Evolutionary conservation across 2,888 invertebrate species (phyloP).

Genomic region (Buathra laborator): DNA sequence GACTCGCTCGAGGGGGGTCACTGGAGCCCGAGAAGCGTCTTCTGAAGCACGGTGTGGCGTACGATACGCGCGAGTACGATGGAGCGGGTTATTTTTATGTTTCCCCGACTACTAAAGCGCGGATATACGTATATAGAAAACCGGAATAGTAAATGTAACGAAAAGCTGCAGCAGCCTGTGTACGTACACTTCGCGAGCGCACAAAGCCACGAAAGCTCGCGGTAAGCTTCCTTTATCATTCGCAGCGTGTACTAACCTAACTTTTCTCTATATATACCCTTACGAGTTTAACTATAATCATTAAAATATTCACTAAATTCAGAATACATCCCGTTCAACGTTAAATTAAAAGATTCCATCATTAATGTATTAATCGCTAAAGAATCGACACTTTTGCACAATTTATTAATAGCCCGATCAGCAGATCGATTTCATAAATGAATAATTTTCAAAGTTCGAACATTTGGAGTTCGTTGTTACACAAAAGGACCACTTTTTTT

Average conservation of each 20-base stretch:
- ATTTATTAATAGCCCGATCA: no score
- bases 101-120: slow-evolving; percentile 38
- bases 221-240: slow-evolving; percentile 42
- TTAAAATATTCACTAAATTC: neutral
- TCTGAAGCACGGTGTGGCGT: neutral
- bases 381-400: no score
- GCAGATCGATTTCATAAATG: no score
- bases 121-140: slow-evolving; percentile 15
- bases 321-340: neutral
- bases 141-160: neutral
- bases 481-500: neutral
- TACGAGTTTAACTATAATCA: neutral
- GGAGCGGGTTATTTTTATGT: slow-evolving; percentile 60
- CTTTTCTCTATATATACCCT: neutral
- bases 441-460: no score
- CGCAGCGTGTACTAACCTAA: slow-evolving; percentile 23
- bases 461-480: no score
- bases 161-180: slow-evolving; percentile 14
- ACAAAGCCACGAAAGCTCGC: slow-evolving; percentile 49
- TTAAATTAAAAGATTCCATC: no score
- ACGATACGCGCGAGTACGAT: slow-evolving; percentile 20
- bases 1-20: slow-evolving; percentile 54
- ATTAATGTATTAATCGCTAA: no score
- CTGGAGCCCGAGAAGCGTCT: slow-evolving; percentile 41
- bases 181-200: neutral